Percentiles rank a stretch among this genome's conserved stretches.
phyloP scores from a whole-genome alignment of 2,113 vertebrate species.

The Eulemur macaco region DNA sequence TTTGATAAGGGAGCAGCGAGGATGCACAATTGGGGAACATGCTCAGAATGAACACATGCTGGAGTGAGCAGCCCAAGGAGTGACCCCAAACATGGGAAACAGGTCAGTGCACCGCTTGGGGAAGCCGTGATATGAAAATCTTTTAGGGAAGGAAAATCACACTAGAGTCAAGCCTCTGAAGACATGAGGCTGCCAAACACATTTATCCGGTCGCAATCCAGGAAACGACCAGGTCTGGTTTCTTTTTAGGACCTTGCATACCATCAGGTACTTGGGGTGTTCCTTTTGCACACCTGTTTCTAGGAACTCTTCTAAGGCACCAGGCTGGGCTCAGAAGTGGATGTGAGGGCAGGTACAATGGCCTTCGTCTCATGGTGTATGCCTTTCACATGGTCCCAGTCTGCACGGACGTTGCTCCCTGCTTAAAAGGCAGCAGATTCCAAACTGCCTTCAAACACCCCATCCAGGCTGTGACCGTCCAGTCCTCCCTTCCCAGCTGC shows the following conservation, averaged over 20 bases:
- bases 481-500: not conserved
- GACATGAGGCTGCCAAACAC: not conserved
- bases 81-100: not conserved
- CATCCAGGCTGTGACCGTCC: not conserved
- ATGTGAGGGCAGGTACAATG: not conserved
- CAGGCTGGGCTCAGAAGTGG: not conserved
- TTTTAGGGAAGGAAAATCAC: not conserved
- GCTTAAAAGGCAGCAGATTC: not conserved
- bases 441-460: not conserved
- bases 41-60: not conserved
- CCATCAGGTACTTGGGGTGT: not conserved
- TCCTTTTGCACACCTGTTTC: not conserved
- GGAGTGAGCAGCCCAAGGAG: not conserved
- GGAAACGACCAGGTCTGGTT: not conserved
- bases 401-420: too few relatives aligned
- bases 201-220: not conserved
- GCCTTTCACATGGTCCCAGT: too few relatives aligned
- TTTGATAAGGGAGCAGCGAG: not conserved
- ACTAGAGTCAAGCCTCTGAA: not conserved
- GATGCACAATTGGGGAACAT: conserved; percentile 25
- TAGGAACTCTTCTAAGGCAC: not conserved
- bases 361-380: not conserved
- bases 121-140: not conserved
- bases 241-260: not conserved
- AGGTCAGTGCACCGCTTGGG: not conserved